Percentiles rank a stretch among this genome's conserved stretches.
Conservation (phyloP, 1,140 invertebrate species). For the Bactericera cockerelli region DNA sequence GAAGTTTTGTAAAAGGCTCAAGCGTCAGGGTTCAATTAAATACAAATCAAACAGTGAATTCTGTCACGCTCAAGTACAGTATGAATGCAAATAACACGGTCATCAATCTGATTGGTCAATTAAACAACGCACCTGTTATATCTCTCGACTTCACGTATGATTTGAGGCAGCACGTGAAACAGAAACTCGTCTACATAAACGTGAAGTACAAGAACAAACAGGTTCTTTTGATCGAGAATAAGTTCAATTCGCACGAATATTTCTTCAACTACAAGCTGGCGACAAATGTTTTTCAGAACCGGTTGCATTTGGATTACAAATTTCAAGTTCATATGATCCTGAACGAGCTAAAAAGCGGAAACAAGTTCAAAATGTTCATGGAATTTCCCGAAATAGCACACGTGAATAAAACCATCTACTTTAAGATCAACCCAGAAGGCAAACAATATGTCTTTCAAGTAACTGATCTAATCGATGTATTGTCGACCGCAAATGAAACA, state of each 20-base stretch:
- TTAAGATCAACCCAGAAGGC: not conserved
- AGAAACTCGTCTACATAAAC: not conserved
- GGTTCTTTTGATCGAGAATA: not conserved
- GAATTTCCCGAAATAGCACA: not conserved
- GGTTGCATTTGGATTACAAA: constrained; percentile 3
- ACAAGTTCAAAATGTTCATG: not conserved
- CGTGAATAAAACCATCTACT: not conserved
- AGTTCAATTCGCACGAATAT: not conserved
- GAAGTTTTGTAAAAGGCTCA: not conserved
- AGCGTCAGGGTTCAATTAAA: not conserved
- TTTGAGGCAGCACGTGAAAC: not conserved
- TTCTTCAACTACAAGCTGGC: not conserved
- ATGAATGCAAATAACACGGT: not conserved
- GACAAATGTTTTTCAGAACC: not conserved
- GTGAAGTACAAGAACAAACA: constrained; percentile 1
- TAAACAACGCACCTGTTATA: not conserved
- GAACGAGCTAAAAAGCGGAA: not conserved
- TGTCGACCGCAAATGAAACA: not conserved
- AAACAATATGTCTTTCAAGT: not conserved
- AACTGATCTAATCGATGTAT: not conserved
- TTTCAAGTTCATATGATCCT: not conserved
- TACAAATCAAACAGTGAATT: not conserved
- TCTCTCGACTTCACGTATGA: not conserved
- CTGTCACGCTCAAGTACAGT: not conserved
- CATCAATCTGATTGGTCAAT: not conserved